Conservation (phyloP, 1,140 invertebrate species). For the Megalopta genalis region DNA sequence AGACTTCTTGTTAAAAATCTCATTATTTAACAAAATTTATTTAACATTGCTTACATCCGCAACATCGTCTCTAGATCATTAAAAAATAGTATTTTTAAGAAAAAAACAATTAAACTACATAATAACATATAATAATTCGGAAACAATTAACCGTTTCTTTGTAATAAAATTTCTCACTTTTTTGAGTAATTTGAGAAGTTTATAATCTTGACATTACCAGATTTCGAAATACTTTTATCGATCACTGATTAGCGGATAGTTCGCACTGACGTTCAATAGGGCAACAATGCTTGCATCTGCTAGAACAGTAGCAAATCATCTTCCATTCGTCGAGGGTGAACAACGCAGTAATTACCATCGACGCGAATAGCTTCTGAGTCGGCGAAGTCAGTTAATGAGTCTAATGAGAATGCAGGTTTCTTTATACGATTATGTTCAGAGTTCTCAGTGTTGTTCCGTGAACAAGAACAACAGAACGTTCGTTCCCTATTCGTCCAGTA, state of each 20-base stretch:
- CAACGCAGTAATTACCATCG: constrained; percentile 17
- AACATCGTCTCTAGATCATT: no score
- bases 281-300: not conserved
- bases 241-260: no score
- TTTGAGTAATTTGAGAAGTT: no score
- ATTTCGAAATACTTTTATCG: not conserved
- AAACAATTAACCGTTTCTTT: no score
- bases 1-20: no score
- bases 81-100: no score
- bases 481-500: not conserved
- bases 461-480: not conserved
- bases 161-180: no score
- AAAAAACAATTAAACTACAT: no score
- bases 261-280: not conserved
- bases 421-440: constrained; percentile 1
- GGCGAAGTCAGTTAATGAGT: constrained; percentile 22
- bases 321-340: constrained; percentile 1
- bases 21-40: no score
- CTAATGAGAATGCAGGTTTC: constrained; percentile 30
- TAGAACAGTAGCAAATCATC: constrained; percentile 9
- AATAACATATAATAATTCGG: no score
- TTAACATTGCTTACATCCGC: no score
- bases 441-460: not conserved
- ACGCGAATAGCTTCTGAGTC: constrained; percentile 5
- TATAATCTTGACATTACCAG: no score